Evolutionary conservation across 23 tunicate genomes (phyloP).

Genomic region (Styela plicata): DNA sequence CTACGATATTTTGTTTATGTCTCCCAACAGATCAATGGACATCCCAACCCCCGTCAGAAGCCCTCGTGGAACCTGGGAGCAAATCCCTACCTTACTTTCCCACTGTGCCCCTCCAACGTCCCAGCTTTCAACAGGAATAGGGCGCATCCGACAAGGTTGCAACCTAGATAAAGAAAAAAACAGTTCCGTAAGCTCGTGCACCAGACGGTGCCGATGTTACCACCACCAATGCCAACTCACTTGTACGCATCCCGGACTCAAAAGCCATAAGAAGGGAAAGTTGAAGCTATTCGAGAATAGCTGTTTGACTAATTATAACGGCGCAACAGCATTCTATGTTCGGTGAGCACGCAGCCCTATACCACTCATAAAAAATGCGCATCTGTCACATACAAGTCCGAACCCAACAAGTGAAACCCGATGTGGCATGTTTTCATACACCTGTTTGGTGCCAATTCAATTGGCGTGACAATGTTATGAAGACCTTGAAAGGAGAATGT

Average conservation of each 20-base stretch:
- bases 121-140: too few relatives aligned
- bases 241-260: not conserved
- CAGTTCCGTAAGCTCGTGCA: not conserved
- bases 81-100: not conserved
- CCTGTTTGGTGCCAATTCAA: constrained; percentile 26
- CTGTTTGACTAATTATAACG: not conserved
- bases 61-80: not conserved
- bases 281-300: not conserved
- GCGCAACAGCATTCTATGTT: not conserved
- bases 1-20: not conserved
- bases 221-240: not conserved
- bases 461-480: constrained; percentile 33
- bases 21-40: too few relatives aligned
- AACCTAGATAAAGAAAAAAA: not conserved
- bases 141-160: not conserved
- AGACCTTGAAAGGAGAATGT: constrained; percentile 20
- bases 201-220: not conserved
- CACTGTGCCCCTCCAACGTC: not conserved
- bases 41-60: not conserved
- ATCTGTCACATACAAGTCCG: constrained; percentile 16
- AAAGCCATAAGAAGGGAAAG: not conserved
- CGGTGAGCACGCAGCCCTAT: not conserved
- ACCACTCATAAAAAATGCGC: constrained; percentile 10
- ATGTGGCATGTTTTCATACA: constrained; percentile 7
- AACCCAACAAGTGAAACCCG: constrained; percentile 16